Base-by-base conservation (phyloP, 2,113 vertebrate species). In the Ceyx melanurus region DNA sequence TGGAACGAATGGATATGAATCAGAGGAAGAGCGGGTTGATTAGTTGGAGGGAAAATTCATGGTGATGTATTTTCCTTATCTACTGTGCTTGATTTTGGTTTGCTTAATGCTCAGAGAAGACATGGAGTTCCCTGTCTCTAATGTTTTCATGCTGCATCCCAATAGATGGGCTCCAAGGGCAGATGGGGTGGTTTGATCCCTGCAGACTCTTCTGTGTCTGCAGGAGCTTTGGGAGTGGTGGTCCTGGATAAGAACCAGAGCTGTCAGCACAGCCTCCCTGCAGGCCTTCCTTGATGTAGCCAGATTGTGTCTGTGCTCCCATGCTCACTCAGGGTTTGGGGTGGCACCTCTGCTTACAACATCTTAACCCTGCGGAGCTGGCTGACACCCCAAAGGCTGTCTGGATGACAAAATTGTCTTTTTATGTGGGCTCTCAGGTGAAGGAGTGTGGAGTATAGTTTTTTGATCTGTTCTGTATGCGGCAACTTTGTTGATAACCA, bases 261-360 rank as follows among this genome's bases (percentile, higher is more conserved):
- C 50, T 70, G 65, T 31, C 6, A 28, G 61, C 33, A 22, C n/a
- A 45, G 51, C 28, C 14, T 53, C 29, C 33, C 48, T 5, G 2
- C 45, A 46, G 23, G n/a, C 25, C 14, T 23, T 13, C 62, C 19
- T 9, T 40, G 31, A 6, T 3, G 5, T 33, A 37, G 57, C 57
- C 1, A 5, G 31, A 7, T 17, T 66, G 5, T 0, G 1, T 14
- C 70, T n/a, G 6, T 20, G 33, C 42, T 19, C n/a, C 20, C 0
- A 3, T 53, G 28, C 31, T 31, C 4, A 0, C 25, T 20, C 0
- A 3, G 57, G 51, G 10, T 35, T 11, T 4, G 11, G 28, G 9
- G 28, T 68, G 40, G 29, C 13, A 6, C 13, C 10, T 4, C 73
- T 66, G n/a, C 53, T 23, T 40, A 15, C 35, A 23, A 37, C 13